Percentiles rank a stretch among this genome's conserved stretches.
Conservation (phyloP, 1,140 invertebrate genomes). For the Heliconius congener region DNA sequence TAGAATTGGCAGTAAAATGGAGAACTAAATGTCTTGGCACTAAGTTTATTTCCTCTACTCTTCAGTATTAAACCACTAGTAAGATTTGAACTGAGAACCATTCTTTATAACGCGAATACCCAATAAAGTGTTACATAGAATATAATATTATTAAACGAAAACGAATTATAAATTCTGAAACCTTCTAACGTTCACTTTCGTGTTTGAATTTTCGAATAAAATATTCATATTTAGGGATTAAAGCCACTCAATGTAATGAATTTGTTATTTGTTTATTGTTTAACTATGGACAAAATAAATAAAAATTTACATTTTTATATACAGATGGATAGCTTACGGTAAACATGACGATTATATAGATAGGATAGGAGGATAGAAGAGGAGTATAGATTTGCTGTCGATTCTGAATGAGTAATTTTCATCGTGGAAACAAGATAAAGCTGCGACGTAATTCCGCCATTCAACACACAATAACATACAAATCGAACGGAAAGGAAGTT, state of each 20-base stretch:
- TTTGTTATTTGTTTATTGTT: not conserved
- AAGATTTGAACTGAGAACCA: not conserved
- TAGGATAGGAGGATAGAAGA: no score
- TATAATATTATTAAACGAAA: conserved; percentile 1
- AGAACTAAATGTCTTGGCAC: no score
- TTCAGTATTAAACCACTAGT: no score
- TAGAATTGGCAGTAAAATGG: no score
- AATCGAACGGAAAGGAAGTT: not conserved
- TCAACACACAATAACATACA: not conserved
- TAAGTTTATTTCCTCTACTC: no score
- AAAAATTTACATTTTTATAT: not conserved
- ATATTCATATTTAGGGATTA: conserved; percentile 21
- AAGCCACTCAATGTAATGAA: conserved; percentile 8
- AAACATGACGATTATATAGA: no score
- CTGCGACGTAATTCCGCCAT: not conserved
- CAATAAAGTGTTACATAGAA: not conserved
- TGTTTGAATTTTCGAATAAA: conserved; percentile 27
- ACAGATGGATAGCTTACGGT: not conserved
- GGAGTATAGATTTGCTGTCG: no score
- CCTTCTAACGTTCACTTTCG: conserved; percentile 14
- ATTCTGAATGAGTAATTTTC: no score
- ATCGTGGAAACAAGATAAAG: no score
- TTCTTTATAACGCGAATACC: not conserved
- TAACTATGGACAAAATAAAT: not conserved
- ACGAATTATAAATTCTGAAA: conserved; percentile 27